Evolutionary conservation across 2,888 invertebrate genomes (phyloP).

Genomic region (Ophioninae sp.): DNA sequence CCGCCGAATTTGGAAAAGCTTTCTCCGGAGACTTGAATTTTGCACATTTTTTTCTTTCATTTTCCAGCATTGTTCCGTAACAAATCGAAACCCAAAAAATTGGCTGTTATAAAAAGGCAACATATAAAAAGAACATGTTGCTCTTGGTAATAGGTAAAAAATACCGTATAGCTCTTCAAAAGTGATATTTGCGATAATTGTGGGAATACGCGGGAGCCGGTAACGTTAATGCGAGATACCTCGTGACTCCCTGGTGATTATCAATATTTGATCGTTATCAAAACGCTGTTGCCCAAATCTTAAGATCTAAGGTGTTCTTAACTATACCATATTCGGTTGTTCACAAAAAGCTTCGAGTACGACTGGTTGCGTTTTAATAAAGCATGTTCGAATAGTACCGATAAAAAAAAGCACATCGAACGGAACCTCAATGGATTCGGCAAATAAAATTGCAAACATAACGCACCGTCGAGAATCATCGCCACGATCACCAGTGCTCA

Average conservation of each 20-base stretch:
- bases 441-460: not conserved
- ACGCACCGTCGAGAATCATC: no score
- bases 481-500: not conserved
- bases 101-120: not conserved
- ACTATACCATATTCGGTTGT: conserved; percentile 19
- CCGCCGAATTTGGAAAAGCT: not conserved
- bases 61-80: not conserved
- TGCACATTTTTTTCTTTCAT: not conserved
- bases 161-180: not conserved
- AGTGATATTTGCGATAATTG: not conserved
- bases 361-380: conserved; percentile 29
- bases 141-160: not conserved
- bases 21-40: not conserved
- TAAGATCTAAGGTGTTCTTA: conserved; percentile 4
- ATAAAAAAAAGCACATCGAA: not conserved
- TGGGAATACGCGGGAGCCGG: not conserved
- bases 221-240: not conserved
- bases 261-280: not conserved
- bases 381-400: not conserved
- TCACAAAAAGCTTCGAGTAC: conserved; percentile 47
- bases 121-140: not conserved
- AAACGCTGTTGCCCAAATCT: not conserved
- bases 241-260: not conserved
- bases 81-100: not conserved
- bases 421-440: conserved; percentile 17